Percentiles rank a stretch among this genome's conserved stretches.
phyloP scores from a whole-genome alignment of 2,113 vertebrate genomes.

The Porphyrio hochstetteri region DNA sequence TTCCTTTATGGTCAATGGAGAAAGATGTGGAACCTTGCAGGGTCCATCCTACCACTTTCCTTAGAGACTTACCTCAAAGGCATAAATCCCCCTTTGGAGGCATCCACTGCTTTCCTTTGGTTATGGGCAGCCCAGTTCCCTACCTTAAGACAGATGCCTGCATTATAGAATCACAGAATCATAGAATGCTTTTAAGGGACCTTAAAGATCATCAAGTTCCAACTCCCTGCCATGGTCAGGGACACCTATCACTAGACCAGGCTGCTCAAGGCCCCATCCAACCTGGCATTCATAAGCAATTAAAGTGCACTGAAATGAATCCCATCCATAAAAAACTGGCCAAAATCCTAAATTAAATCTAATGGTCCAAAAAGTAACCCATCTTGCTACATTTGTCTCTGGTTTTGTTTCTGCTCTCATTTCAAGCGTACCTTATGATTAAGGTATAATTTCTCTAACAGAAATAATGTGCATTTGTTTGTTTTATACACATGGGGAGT shows the following conservation, averaged over 20 bases:
- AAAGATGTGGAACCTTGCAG: not conserved
- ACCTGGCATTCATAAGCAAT: not conserved
- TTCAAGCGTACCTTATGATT: not conserved
- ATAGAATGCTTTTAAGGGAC: no score
- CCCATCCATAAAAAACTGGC: not conserved
- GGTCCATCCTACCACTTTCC: not conserved
- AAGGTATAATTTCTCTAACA: not conserved
- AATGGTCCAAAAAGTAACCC: not conserved
- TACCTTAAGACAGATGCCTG: not conserved
- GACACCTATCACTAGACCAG: no score
- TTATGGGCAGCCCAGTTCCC: not conserved
- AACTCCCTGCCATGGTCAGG: no score
- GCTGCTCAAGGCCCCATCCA: no score
- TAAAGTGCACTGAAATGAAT: not conserved
- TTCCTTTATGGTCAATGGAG: not conserved
- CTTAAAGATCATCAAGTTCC: no score
- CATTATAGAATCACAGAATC: not conserved
- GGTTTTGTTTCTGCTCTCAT: not conserved
- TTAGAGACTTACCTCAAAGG: not conserved
- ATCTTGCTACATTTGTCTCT: not conserved
- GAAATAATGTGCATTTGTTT: not conserved
- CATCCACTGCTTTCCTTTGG: not conserved
- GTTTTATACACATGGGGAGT: not conserved
- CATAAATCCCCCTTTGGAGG: not conserved
- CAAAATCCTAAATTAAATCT: not conserved